Evolutionary conservation across 2,888 invertebrate genomes (phyloP).

Genomic region (Pomacea canaliculata): DNA sequence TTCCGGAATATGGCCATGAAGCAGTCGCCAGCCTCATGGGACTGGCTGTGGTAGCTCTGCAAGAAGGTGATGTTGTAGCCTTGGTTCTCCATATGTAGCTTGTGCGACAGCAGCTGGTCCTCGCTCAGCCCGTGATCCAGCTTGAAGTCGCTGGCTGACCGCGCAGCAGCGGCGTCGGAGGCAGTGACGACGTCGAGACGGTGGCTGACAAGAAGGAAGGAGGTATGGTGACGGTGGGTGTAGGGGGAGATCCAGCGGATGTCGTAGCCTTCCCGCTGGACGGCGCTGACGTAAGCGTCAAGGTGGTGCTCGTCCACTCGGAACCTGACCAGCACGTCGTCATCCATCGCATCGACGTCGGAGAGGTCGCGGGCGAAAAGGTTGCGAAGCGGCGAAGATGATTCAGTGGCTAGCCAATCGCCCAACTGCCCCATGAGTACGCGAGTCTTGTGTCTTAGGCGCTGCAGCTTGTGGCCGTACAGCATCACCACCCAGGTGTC

Average conservation of each 20-base stretch:
- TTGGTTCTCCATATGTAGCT: constrained; percentile 46
- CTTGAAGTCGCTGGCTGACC: constrained; percentile 38
- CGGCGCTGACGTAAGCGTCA: constrained; percentile 53
- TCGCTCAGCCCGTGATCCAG: constrained; percentile 52
- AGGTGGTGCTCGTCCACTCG: constrained; percentile 59
- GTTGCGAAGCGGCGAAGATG: constrained; percentile 28
- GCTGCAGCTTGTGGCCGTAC: constrained; percentile 45
- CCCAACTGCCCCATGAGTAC: constrained; percentile 41
- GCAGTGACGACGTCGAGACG: constrained; percentile 17
- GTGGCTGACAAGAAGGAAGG: constrained; percentile 52
- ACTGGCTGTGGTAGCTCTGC: constrained; percentile 49
- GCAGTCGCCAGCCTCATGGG: constrained; percentile 44
- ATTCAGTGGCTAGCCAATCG: constrained; percentile 18
- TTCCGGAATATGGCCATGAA: constrained; percentile 54
- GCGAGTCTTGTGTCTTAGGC: constrained; percentile 46
- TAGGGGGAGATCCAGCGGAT: constrained; percentile 60
- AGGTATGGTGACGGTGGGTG: constrained; percentile 43
- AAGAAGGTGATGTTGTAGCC: constrained; percentile 60
- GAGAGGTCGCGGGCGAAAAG: constrained; percentile 50
- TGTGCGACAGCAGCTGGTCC: constrained; percentile 44
- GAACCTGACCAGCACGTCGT: constrained; percentile 47
- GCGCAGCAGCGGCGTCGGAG: not conserved
- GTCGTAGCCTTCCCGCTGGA: constrained; percentile 49
- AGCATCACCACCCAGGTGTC: constrained; percentile 53
- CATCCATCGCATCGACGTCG: constrained; percentile 41